These are phyloP conservation scores for Psilanteris sp. DNA, from an alignment of 1,140 invertebrate species.

Conservation along the genomic window DNA sequence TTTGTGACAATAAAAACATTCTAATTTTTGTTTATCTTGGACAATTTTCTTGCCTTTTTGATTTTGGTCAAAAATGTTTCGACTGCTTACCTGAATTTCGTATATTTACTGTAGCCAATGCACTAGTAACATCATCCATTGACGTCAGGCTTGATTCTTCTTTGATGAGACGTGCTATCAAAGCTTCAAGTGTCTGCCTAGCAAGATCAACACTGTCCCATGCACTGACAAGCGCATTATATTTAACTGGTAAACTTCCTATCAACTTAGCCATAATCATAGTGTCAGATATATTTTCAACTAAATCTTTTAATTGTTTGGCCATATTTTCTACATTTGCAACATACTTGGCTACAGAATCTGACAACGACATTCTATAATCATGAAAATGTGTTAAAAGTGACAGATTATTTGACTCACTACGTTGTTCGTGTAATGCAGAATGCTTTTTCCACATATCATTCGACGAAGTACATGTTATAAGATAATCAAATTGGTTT, in stretches of 20 bases:
- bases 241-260: conserved; percentile 20
- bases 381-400: conserved; percentile 45
- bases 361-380: conserved; percentile 8
- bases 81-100: background rate
- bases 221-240: conserved; percentile 18
- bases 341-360: conserved; percentile 61
- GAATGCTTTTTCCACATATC: conserved; percentile 48
- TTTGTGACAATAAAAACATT: conserved; percentile 35
- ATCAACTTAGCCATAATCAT: conserved; percentile 70
- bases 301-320: conserved; percentile 68
- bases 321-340: conserved; percentile 70
- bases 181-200: conserved; percentile 9
- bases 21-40: conserved; percentile 3
- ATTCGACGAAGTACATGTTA: background rate
- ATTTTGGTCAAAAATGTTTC: too few species aligned
- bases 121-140: conserved; percentile 13
- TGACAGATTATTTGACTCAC: conserved; percentile 36
- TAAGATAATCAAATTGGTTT: background rate
- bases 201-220: conserved; percentile 36
- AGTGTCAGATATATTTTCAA: conserved; percentile 67
- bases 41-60: background rate
- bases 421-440: conserved; percentile 38
- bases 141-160: conserved; percentile 12
- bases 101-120: conserved; percentile 8
- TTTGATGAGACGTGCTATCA: conserved; percentile 11